A percentile compares a stretch with the other conserved stretches of the same genome.
Conservation (phyloP, 1,140 invertebrate genomes). For the Lepeophtheirus salmonis region DNA sequence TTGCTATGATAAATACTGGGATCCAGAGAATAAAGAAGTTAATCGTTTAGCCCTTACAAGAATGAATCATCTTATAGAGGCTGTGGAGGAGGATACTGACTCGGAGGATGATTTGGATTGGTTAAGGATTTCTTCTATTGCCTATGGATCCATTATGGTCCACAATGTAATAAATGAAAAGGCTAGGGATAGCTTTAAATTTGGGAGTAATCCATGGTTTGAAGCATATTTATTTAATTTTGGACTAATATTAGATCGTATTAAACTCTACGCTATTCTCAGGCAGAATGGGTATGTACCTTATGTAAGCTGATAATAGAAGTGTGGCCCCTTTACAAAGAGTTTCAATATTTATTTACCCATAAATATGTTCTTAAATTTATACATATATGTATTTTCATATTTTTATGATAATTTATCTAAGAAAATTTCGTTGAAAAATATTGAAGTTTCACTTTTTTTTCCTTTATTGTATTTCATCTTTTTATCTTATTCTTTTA, state of each 20-base stretch:
- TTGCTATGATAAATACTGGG: background rate
- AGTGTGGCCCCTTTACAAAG: no score
- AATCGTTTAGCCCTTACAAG: background rate
- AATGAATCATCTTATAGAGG: background rate
- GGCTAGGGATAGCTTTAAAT: background rate
- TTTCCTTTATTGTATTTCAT: no score
- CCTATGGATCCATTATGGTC: constrained; percentile 4
- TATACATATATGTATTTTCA: no score
- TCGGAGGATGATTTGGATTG: constrained; percentile 1
- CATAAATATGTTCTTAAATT: no score
- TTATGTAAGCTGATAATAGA: background rate
- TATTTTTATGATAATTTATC: no score
- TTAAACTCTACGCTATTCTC: constrained; percentile 10
- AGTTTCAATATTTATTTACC: no score
- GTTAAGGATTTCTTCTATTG: background rate
- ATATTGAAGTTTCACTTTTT: no score
- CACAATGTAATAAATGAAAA: constrained; percentile 4
- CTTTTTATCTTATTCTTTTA: no score
- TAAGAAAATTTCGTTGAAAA: no score
- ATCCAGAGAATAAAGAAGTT: background rate
- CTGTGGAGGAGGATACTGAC: background rate
- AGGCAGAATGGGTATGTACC: background rate
- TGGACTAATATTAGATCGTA: constrained; percentile 10
- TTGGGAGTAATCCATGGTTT: constrained; percentile 9
- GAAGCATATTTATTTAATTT: constrained; percentile 7